Percentiles rank a stretch among this genome's conserved stretches.
phyloP scores from a whole-genome alignment of 2,797 vertebrate genomes.

The Poliocrania exsul region DNA sequence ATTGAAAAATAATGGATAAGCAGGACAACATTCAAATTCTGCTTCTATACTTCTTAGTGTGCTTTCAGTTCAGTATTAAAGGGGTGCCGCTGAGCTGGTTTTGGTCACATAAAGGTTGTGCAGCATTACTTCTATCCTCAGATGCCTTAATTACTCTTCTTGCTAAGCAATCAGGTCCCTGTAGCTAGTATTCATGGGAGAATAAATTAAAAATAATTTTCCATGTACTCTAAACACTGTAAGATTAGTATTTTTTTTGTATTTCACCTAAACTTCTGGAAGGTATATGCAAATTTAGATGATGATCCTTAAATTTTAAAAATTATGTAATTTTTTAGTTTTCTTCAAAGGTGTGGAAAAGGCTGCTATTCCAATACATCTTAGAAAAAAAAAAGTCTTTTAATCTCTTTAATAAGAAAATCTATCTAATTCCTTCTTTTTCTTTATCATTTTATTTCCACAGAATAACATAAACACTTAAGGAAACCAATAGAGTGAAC shows the following conservation, averaged over 20 bases:
- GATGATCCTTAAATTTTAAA: background rate
- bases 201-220: constrained; percentile 4
- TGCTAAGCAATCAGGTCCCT: background rate
- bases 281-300: background rate
- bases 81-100: background rate
- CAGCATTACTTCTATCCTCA: background rate
- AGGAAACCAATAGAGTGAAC: background rate
- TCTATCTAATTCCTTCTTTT: background rate
- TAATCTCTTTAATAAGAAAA: background rate
- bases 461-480: background rate
- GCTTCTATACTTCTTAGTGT: background rate
- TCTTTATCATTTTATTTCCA: background rate
- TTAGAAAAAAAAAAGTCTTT: background rate
- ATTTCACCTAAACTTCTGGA: background rate
- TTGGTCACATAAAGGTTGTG: background rate
- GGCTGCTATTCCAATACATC: background rate
- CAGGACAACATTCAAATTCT: background rate
- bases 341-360: background rate
- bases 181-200: background rate
- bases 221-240: background rate
- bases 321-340: background rate
- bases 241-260: background rate
- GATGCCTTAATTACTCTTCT: background rate
- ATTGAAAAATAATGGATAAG: background rate
- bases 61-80: background rate